Evolutionary conservation across 2,888 invertebrate genomes (phyloP), one percentile per base, ranked within the genome.

Genomic region (Hemicrepidius hirtus): DNA sequence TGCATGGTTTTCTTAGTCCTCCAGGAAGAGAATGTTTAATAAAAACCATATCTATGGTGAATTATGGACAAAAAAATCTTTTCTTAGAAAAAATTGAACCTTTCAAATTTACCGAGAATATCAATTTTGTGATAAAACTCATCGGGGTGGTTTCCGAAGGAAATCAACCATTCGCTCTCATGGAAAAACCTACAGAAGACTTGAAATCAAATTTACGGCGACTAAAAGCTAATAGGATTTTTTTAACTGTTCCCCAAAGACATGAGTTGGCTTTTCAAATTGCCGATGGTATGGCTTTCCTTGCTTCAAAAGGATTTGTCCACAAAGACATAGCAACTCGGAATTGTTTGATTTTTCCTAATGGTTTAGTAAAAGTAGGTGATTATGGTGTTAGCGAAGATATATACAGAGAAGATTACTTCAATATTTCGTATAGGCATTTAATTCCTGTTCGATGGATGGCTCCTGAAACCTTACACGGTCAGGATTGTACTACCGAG

Each of bases 181-280:
- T 95, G 94, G 95, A 95, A 79, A 85, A 94, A 20, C 95, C 95
- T 95, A 89, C 89, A 49, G 94, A 93, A 0, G 93, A 94, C 82
- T 85, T 94, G 55, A 93, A 93, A 83, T 88, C 89, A 13, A 93
- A 90, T 80, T 85, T 94, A 59, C 85, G 92, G 5, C 84, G 85
- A 57, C 88, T 89, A 65, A 86, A 93, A n/a, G 87, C 88, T 35
- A 81, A 80, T 37, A 76, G 92, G 89, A 81, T 95, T n/a, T n/a
- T n/a, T n/a, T n/a, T n/a, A 91, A 60, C 90, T n/a, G n/a, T n/a
- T n/a, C n/a, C n/a, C n/a, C 92, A 50, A 87, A 92, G 82, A 92
- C 90, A 88, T 90, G 74, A 86, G 89, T 65, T 91, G 90, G 89
- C 91, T 0, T 87, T 88, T 1, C 89, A 95, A 85, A 93, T 95